These are phyloP conservation scores for Mylabris phalerata DNA, from an alignment of 1,140 invertebrate species.

Conservation along the genomic window DNA sequence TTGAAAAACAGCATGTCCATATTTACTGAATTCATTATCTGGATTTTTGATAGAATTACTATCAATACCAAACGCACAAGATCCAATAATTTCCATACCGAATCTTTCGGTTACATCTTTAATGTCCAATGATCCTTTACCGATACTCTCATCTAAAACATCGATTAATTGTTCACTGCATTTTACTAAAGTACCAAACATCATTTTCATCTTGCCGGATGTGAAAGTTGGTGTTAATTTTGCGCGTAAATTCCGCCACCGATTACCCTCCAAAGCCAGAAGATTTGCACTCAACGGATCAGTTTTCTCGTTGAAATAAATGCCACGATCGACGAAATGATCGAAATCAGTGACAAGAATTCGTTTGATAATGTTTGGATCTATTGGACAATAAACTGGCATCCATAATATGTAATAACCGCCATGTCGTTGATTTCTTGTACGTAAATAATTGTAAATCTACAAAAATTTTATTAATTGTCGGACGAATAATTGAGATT, in stretches of 20 bases:
- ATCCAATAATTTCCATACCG: conserved; percentile 46
- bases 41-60: conserved; percentile 42
- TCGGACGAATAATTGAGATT: no score
- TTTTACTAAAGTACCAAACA: conserved; percentile 31
- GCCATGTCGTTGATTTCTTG: conserved; percentile 17
- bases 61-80: conserved; percentile 48
- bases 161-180: conserved; percentile 13
- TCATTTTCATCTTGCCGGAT: conserved; percentile 42
- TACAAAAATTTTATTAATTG: not conserved
- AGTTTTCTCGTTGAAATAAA: conserved; percentile 36
- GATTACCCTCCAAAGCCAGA: conserved; percentile 39
- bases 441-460: not conserved
- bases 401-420: conserved; percentile 19
- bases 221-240: conserved; percentile 44
- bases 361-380: conserved; percentile 3
- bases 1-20: conserved; percentile 2
- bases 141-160: not conserved
- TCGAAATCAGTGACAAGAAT: conserved; percentile 40
- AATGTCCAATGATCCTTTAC: conserved; percentile 33
- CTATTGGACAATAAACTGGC: not conserved
- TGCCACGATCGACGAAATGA: conserved; percentile 42
- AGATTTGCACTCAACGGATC: conserved; percentile 45
- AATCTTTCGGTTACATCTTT: conserved; percentile 41
- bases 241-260: conserved; percentile 43
- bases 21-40: conserved; percentile 39